Conservation (phyloP, 2,888 invertebrate species). For the Zeuzera pyrina region DNA sequence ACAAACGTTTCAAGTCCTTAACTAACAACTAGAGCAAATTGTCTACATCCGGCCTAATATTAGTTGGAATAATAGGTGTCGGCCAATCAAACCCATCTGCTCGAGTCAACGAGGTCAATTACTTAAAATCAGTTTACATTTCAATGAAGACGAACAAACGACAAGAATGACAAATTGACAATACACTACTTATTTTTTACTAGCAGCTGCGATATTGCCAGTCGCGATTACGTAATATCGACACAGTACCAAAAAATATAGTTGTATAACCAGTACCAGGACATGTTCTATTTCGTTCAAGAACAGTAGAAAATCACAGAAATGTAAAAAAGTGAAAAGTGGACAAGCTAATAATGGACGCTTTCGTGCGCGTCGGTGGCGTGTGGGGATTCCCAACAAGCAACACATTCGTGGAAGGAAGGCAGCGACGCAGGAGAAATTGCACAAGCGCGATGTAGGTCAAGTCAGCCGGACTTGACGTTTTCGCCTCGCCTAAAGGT, state of each 20-base stretch:
- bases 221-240: conserved; percentile 6
- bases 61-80: conserved; percentile 57
- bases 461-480: conserved; percentile 68
- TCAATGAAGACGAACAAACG: conserved; percentile 14
- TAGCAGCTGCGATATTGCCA: background rate
- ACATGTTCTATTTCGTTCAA: no score
- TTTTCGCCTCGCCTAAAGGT: conserved; percentile 67
- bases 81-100: conserved; percentile 60
- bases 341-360: conserved; percentile 20
- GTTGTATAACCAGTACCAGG: conserved; percentile 4
- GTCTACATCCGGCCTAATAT: conserved; percentile 58
- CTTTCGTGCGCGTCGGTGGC: conserved; percentile 13
- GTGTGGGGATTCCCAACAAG: conserved; percentile 54
- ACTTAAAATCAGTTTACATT: conserved; percentile 36
- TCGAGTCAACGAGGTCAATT: conserved; percentile 40
- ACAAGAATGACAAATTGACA: conserved; percentile 4
- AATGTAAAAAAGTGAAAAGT: conserved; percentile 15
- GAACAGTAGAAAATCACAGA: background rate
- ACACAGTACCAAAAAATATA: conserved; percentile 11
- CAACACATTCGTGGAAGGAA: conserved; percentile 58
- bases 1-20: no score
- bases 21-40: conserved; percentile 58
- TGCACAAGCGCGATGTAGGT: conserved; percentile 66
- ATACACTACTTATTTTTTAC: background rate
- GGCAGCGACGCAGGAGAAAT: conserved; percentile 62